Evolutionary conservation across 2,888 invertebrate genomes (phyloP), one percentile per base, ranked within the genome.

Genomic region (Pelosia muscerda): DNA sequence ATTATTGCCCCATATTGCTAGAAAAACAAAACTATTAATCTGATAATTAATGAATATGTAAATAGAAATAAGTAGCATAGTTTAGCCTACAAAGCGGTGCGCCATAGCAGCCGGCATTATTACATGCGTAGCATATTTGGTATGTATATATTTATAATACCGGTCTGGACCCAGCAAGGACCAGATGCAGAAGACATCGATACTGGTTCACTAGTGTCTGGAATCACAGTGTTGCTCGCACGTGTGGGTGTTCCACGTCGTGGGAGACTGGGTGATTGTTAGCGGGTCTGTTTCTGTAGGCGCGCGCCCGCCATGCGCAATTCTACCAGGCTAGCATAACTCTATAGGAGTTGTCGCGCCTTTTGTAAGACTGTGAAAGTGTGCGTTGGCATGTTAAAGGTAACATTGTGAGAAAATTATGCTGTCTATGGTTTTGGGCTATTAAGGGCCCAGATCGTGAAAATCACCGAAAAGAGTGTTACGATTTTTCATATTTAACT

Each of bases 261-360:
- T 81, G 83, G 82, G 84, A 82, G 84, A 75, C 68, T 74, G 66
- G 66, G n/a, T n/a, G 49, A 49, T 26, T 75, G 78, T 83, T 81
- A 77, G 84, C 81, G 78, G 84, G 82, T 69, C 76, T 74, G 75
- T 74, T 77, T 73, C 78, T 81, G 83, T 82, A 81, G 79, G 76
- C 79, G 85, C 87, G 86, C 88, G 86, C 86, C 85, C 89, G 87
- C 87, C 88, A 87, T 90, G 89, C 91, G 90, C 90, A 87, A 87
- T 82, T 83, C 65, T 89, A 92, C 92, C 84, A 92, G 92, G 92
- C 81, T 69, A 67, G 22, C 86, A 91, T 87, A 73, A 78, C 61
- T 25, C 19, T 38, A 58, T 64, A 79, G 77, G 79, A 86, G 87
- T 53, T 61, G 70, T 77, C 70, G 63, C 75, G 73, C 75, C 72